phyloP scores from a whole-genome alignment of 2,888 invertebrate species.

The Scaptomyza caliginosa region DNA sequence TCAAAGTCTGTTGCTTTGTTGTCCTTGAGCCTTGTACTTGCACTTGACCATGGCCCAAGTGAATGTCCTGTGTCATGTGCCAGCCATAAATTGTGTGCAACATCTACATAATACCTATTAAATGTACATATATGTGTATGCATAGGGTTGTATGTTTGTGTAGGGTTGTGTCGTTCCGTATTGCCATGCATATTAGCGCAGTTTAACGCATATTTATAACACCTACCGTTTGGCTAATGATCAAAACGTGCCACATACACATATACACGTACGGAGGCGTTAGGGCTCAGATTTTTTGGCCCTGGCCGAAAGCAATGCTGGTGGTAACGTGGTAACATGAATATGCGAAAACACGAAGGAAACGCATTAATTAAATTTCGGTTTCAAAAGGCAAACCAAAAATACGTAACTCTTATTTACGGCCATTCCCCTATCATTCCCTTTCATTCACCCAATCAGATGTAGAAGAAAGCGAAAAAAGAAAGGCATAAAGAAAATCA shows the following conservation, averaged over 20 bases:
- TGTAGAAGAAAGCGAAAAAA: conserved; percentile 27
- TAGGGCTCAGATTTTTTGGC: conserved; percentile 33
- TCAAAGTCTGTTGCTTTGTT: conserved; percentile 8
- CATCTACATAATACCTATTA: conserved; percentile 42
- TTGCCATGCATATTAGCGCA: conserved; percentile 56
- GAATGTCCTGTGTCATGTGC: conserved; percentile 35
- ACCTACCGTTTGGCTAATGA: conserved; percentile 71
- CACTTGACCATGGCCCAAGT: conserved; percentile 46
- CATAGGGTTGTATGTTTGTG: not conserved
- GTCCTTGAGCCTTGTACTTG: conserved; percentile 33
- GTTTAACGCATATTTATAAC: conserved; percentile 74
- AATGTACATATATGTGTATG: not conserved
- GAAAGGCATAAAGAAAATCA: conserved; percentile 51
- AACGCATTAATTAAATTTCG: conserved; percentile 77
- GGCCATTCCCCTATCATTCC: conserved; percentile 1
- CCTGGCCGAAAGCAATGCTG: conserved; percentile 29
- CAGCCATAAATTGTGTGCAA: conserved; percentile 62
- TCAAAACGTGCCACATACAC: conserved; percentile 70
- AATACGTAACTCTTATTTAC: conserved; percentile 68
- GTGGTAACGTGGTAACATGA: conserved; percentile 62
- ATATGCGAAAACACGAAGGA: conserved; percentile 78
- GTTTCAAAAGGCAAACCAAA: conserved; percentile 55
- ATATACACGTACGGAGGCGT: conserved; percentile 18
- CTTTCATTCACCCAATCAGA: not conserved
- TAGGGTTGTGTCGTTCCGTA: conserved; percentile 20